Percentiles rank a stretch among this genome's conserved stretches.
phyloP scores from a whole-genome alignment of 2,888 invertebrate species.

The Pomacea canaliculata region DNA sequence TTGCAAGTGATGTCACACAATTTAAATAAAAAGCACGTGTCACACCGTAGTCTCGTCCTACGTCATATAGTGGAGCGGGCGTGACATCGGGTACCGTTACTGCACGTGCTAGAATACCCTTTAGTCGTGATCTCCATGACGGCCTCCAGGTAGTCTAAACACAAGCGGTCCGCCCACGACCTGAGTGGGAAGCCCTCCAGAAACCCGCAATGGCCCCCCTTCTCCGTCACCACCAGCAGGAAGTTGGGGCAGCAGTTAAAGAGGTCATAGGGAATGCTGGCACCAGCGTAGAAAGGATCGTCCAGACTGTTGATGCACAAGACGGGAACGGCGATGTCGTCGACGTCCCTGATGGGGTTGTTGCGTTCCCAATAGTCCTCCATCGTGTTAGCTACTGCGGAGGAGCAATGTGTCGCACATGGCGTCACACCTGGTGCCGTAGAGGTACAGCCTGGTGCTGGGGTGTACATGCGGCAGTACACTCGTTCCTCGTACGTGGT shows the following conservation, averaged over 20 bases:
- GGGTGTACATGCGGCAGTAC: slow-evolving; percentile 52
- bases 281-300: slow-evolving; percentile 55
- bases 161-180: slow-evolving; percentile 51
- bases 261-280: slow-evolving; percentile 59
- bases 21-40: no score
- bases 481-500: slow-evolving; percentile 53
- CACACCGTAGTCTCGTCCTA: neutral
- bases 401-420: neutral
- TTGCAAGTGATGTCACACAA: no score
- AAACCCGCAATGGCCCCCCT: slow-evolving; percentile 67
- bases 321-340: slow-evolving; percentile 64
- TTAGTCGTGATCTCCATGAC: slow-evolving; percentile 48
- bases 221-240: slow-evolving; percentile 56
- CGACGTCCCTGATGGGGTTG: slow-evolving; percentile 64
- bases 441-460: slow-evolving; percentile 3
- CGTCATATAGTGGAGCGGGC: slow-evolving; percentile 21
- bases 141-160: slow-evolving; percentile 50
- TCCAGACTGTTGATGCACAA: slow-evolving; percentile 62
- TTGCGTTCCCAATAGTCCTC: slow-evolving; percentile 62
- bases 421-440: no score
- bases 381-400: slow-evolving; percentile 29
- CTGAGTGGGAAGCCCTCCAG: slow-evolving; percentile 45
- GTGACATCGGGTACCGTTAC: slow-evolving; percentile 2
- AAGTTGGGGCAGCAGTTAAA: slow-evolving; percentile 63
- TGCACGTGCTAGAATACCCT: slow-evolving; percentile 16